Evolutionary conservation across 2,113 vertebrate genomes (phyloP).

Genomic region (Leptobrachium ailaonicum): DNA sequence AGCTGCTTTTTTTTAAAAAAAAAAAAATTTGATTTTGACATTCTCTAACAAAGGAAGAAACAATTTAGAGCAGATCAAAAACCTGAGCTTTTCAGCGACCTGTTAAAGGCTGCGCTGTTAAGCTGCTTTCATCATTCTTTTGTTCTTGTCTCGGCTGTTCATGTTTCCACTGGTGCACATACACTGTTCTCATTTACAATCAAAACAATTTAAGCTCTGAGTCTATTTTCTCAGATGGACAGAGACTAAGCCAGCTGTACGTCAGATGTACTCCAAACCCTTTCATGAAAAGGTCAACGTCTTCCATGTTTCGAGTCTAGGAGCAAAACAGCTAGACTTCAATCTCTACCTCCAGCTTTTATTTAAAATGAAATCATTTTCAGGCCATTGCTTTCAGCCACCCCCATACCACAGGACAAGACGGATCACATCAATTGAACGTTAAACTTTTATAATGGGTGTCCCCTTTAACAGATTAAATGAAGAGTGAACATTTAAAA

Average conservation of each 20-base stretch:
- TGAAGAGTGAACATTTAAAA: not conserved
- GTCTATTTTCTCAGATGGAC: conserved; percentile 43
- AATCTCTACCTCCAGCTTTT: conserved; percentile 36
- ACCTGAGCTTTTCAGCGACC: conserved; percentile 11
- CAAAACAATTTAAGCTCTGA: conserved; percentile 48
- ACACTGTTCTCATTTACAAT: conserved; percentile 44
- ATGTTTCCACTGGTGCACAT: not conserved
- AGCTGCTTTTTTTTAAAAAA: not conserved
- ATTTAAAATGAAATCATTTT: conserved; percentile 14
- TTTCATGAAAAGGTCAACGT: conserved; percentile 46
- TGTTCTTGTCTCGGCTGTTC: conserved; percentile 11
- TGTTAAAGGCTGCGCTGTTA: conserved; percentile 5
- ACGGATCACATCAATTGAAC: conserved; percentile 25
- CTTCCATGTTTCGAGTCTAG: conserved; percentile 32
- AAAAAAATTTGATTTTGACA: not conserved
- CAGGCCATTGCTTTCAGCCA: conserved; percentile 35
- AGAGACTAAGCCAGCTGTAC: conserved; percentile 40
- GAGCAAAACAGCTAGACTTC: conserved; percentile 42
- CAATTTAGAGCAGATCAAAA: conserved; percentile 9
- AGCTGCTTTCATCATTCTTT: conserved; percentile 10
- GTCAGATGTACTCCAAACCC: conserved; percentile 42
- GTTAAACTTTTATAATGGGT: conserved; percentile 16
- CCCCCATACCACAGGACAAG: conserved; percentile 6
- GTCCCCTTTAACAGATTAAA: conserved; percentile 19
- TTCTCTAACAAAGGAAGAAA: conserved; percentile 7